These are phyloP conservation scores for Epinephelus coioides DNA, from an alignment of 2,797 vertebrate species.

Conservation along the genomic window DNA sequence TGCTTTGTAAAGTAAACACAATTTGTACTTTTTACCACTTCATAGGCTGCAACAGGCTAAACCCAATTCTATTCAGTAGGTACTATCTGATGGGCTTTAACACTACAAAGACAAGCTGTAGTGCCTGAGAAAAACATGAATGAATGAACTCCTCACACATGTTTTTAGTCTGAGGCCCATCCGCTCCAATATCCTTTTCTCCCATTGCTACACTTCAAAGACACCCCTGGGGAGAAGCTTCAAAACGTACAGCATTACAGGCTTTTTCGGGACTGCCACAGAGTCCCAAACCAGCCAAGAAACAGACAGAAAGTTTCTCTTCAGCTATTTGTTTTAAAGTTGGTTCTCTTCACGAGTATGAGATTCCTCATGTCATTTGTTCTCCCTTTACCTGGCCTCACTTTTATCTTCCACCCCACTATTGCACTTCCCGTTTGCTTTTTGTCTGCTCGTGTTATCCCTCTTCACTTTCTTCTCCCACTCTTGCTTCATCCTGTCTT, in stretches of 20 bases:
- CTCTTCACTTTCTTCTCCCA: constrained; percentile 53
- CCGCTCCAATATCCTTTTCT: constrained; percentile 54
- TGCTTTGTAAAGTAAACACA: not conserved
- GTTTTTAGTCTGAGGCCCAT: constrained; percentile 67
- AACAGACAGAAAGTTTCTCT: constrained; percentile 72
- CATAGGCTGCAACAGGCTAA: not conserved
- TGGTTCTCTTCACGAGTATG: constrained; percentile 50
- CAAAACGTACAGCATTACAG: constrained; percentile 66
- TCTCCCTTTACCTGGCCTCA: constrained; percentile 67
- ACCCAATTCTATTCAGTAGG: not conserved
- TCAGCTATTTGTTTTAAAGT: constrained; percentile 77
- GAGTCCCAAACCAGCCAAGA: constrained; percentile 68
- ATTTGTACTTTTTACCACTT: not conserved
- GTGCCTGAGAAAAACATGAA: constrained; percentile 42
- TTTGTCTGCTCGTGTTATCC: constrained; percentile 63
- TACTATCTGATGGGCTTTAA: not conserved
- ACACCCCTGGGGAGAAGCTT: constrained; percentile 64
- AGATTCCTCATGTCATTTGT: constrained; percentile 67
- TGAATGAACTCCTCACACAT: constrained; percentile 55
- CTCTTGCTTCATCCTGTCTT: constrained; percentile 61
- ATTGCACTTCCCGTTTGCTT: constrained; percentile 62
- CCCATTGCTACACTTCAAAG: constrained; percentile 75
- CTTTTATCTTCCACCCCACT: constrained; percentile 67
- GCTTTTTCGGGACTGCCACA: constrained; percentile 65
- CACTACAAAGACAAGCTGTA: constrained; percentile 20